Base-by-base conservation (phyloP, 2,888 invertebrate species). In the Drosophila incognita region DNA sequence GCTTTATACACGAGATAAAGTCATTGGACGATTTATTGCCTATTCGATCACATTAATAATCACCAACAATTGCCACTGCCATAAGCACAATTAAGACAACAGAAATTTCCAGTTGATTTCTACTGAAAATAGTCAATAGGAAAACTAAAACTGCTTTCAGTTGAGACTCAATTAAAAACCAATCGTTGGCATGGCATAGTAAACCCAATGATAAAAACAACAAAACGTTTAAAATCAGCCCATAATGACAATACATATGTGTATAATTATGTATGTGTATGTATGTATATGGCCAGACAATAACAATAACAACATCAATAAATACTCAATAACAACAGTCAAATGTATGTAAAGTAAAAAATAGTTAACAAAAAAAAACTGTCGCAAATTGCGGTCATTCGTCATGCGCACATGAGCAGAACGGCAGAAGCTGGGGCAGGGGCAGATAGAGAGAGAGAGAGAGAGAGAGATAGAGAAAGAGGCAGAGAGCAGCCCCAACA, bases 331-430 rank as follows among this genome's bases (percentile, higher is more conserved):
- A 72, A 81, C 87, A 83, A 76, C 69, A 87, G 80, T 70, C 82
- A 70, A 81, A 66, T 79, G 78, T 81, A 81, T 89, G 84, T 72
- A 77, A 87, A 81, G 82, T 75, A 72, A 87, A 87, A 82, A 81
- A 89, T 65, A 75, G 76, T 71, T 74, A 74, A 84, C 69, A 79
- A 68, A 81, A 53, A 74, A 74, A 79, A 84, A 92, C 90, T 91
- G 91, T 90, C 90, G 88, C 86, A 90, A 90, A 92, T 91, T 91
- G 90, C 92, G 92, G 92, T 91, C 91, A 92, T 92, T 92, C 91
- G 91, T 92, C 91, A 92, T 92, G 91, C 91, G 91, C 92, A 91
- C 85, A 89, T 90, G 74, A 92, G 83, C 92, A 90, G 80, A 89
- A 90, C 88, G 87, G 68, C 75, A 76, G 69, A 59, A 56, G 61